Evolutionary conservation across 2,797 vertebrate genomes (phyloP), one percentile per base, ranked within the genome.

Genomic region (Mus spretus): DNA sequence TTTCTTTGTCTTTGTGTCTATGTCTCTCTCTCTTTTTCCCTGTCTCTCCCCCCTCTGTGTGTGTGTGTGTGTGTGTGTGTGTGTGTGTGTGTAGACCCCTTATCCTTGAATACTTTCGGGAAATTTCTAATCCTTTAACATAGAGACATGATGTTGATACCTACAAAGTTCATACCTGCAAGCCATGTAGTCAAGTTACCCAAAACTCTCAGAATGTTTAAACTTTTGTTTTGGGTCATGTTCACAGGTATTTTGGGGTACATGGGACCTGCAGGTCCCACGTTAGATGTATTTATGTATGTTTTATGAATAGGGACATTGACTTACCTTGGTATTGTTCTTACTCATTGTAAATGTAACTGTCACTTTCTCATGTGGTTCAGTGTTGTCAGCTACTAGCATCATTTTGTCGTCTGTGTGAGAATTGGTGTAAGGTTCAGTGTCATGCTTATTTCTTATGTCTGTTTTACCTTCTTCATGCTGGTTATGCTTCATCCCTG

Each of bases 351-450:
- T 93, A 11, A 85, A 28, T 89, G 53, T 74, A 59, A 5, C 72
- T 50, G 2, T 86, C 50, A n/a, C 3, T 70, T 34, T 81, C 3
- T 81, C 31, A 37, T 63, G 37, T 80, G 44, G 15, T n/a, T 77
- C 53, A 2, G 0, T 50, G 65, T 40, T n/a, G 59, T n/a, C 78
- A 3, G 1, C 5, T 53, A 79, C 44, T 20, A 6, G 2, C 31
- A 20, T 15, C 1, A 3, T 55, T n/a, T 67, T 15, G 63, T 50
- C 6, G 12, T 22, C 47, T 11, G 0, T 47, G 8, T 50, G 2
- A 40, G 67, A 53, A 40, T 28, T 12, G 11, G 8, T 31, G 17
- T 26, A 47, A 44, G 40, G 61, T 15, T 7, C 44, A 24, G 17
- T 6, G 37, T 40, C 14, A 12, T 26, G 6, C 19, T 53, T 20